A percentile compares a stretch with the other conserved stretches of the same genome.
These are phyloP conservation scores for Pomacea canaliculata DNA, from an alignment of 2,888 invertebrate genomes.

Conservation along the genomic window DNA sequence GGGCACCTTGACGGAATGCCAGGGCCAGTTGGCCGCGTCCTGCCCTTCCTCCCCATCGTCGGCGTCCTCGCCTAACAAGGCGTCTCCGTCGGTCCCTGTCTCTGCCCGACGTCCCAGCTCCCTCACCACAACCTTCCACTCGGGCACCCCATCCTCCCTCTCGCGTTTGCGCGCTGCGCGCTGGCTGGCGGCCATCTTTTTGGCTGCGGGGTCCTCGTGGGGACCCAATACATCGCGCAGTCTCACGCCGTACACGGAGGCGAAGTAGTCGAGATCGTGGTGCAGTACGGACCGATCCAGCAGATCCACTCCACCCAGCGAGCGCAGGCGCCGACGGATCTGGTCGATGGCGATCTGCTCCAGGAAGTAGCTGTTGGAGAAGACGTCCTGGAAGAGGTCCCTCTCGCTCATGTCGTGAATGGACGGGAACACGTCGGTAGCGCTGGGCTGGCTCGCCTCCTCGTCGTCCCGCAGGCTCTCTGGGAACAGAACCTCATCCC, in stretches of 20 bases:
- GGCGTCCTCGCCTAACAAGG: constrained; percentile 30
- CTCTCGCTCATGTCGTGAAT: constrained; percentile 34
- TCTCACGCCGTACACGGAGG: constrained; percentile 41
- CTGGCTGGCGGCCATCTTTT: not conserved
- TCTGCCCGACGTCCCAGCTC: constrained; percentile 8
- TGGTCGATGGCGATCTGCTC: constrained; percentile 41
- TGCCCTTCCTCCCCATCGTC: constrained; percentile 25
- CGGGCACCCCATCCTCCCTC: not conserved
- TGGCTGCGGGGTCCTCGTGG: not conserved
- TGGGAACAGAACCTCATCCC: constrained; percentile 36
- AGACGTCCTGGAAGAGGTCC: constrained; percentile 31
- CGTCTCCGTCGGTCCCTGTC: constrained; percentile 30
- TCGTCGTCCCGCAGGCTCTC: constrained; percentile 32
- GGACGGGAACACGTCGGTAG: constrained; percentile 30
- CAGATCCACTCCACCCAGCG: constrained; percentile 15
- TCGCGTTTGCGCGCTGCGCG: not conserved
- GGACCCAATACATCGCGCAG: constrained; percentile 29
- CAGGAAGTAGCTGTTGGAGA: constrained; percentile 33
- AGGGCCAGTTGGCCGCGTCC: constrained; percentile 6
- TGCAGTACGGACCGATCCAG: constrained; percentile 33
- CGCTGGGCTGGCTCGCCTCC: not conserved
- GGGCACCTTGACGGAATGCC: constrained; percentile 9
- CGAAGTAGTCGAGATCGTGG: constrained; percentile 48
- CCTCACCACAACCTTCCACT: constrained; percentile 14
- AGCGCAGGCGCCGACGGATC: constrained; percentile 22